Evolutionary conservation across 2,888 invertebrate species (phyloP), one percentile per base, ranked within the genome.

Genomic region (Lathronympha strigana): DNA sequence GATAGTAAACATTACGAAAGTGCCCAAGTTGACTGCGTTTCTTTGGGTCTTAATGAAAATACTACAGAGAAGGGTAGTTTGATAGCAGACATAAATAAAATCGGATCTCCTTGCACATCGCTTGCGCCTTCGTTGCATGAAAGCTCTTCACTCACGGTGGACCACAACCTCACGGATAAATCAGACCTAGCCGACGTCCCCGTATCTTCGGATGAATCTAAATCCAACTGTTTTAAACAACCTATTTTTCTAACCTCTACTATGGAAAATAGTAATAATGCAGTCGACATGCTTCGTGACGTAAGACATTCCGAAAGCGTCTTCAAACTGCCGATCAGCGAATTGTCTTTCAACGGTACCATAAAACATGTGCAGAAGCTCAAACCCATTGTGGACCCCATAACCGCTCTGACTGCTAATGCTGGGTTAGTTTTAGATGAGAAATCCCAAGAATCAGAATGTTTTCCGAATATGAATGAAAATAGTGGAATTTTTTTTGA

Each of bases 261-360:
- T 51, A 92, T 92, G 92, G 92, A 92, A 74, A 92, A 92, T 67
- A 92, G 92, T 68, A 92, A 90, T 70, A 92, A 92, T 81, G 92
- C 92, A 4, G 88, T 92, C 2, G 92, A 92, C 66, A 74, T 90
- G 80, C 91, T 90, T 60, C 82, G 81, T 71, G 81, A 84, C 71
- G 80, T 83, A n/a, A 81, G 81, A 72, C 81, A 79, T 47, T 75
- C 81, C 2, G 87, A 89, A 58, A 86, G 71, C 68, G 83, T 92
- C 23, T 92, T 92, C 68, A 92, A 92, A 72, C 76, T 92, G 36
- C 92, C 92, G 2, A 90, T 86, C 28, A 87, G 82, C 58, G 92
- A 92, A 71, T 73, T 92, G 23, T 84, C 92, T 0, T 92, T 92
- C 67, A 92, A 92, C 76, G 92, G 92, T 36, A 92, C 92, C 4